A percentile compares a stretch with the other conserved stretches of the same genome.
Evolutionary conservation across 2,888 invertebrate genomes (phyloP).

Genomic region (Pollenia angustigena): DNA sequence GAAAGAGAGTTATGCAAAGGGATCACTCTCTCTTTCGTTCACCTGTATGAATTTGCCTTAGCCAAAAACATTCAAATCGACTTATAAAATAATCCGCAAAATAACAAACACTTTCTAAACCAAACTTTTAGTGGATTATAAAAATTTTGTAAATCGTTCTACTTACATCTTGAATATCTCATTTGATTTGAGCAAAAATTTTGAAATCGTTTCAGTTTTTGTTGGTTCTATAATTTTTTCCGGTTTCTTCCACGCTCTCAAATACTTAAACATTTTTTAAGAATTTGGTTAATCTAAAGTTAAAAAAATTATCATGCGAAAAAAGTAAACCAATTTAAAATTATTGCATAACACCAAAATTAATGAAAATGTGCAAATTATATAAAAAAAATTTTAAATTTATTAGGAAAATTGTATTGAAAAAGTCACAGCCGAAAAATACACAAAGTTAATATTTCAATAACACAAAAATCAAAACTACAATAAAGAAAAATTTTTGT

Average conservation of each 20-base stretch:
- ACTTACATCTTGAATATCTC: conserved; percentile 74
- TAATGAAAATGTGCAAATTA: conserved; percentile 6
- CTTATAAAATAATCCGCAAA: too few relatives aligned
- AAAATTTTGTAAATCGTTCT: neutral
- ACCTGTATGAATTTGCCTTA: too few relatives aligned
- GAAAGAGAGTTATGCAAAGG: too few relatives aligned
- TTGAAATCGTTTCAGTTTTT: conserved; percentile 65
- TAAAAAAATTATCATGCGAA: neutral
- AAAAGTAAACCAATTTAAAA: neutral
- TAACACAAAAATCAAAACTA: conserved; percentile 7
- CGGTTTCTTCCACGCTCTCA: conserved; percentile 56
- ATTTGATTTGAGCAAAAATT: conserved; percentile 67
- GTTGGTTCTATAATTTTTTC: conserved; percentile 10
- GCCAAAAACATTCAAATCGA: too few relatives aligned
- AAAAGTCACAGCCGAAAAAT: conserved; percentile 18
- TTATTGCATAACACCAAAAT: conserved; percentile 16
- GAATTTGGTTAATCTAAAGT: neutral
- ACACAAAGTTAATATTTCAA: conserved; percentile 20
- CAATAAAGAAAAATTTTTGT: conserved; percentile 3
- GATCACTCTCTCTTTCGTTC: too few relatives aligned
- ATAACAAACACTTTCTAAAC: too few relatives aligned
- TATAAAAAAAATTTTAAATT: conserved; percentile 16
- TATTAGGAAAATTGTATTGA: neutral
- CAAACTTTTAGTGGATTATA: too few relatives aligned
- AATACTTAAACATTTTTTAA: conserved; percentile 63